phyloP scores from a whole-genome alignment of 2,888 invertebrate genomes.

The Catocala fraxini region DNA sequence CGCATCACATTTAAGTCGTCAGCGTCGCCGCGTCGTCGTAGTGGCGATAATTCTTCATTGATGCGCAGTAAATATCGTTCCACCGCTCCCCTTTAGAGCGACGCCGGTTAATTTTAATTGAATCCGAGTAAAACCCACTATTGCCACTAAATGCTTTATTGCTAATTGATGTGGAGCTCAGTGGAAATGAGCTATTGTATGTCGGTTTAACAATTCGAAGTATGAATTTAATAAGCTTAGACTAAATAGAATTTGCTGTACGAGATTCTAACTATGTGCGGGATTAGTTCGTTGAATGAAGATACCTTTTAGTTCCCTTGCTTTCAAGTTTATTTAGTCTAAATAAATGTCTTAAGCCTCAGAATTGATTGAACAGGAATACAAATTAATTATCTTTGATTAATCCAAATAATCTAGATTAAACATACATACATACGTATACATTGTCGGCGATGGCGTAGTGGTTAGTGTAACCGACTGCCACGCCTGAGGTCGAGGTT shows the following conservation, averaged over 20 bases:
- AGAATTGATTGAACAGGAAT: too few relatives aligned
- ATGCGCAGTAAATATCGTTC: conserved; percentile 57
- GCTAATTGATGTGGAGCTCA: conserved; percentile 63
- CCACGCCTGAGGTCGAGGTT: too few relatives aligned
- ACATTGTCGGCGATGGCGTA: too few relatives aligned
- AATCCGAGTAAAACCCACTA: conserved; percentile 66
- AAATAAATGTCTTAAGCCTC: too few relatives aligned
- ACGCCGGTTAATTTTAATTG: conserved; percentile 66
- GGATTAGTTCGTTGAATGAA: too few relatives aligned
- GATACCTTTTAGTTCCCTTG: too few relatives aligned
- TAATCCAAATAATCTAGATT: too few relatives aligned
- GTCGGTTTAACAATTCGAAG: conserved; percentile 1
- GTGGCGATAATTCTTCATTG: conserved; percentile 49
- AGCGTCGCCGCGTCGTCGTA: too few relatives aligned
- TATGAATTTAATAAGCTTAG: conserved; percentile 10
- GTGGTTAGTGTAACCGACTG: too few relatives aligned
- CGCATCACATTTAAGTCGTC: conserved; percentile 46
- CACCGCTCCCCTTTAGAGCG: conserved; percentile 47
- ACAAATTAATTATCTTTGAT: too few relatives aligned
- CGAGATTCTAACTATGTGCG: background rate
- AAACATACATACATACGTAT: too few relatives aligned
- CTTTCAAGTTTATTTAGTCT: too few relatives aligned
- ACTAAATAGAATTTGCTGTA: background rate
- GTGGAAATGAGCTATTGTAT: conserved; percentile 10
- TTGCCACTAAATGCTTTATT: conserved; percentile 66